Base-by-base conservation (phyloP, 2,888 invertebrate species). In the Tuta absoluta region DNA sequence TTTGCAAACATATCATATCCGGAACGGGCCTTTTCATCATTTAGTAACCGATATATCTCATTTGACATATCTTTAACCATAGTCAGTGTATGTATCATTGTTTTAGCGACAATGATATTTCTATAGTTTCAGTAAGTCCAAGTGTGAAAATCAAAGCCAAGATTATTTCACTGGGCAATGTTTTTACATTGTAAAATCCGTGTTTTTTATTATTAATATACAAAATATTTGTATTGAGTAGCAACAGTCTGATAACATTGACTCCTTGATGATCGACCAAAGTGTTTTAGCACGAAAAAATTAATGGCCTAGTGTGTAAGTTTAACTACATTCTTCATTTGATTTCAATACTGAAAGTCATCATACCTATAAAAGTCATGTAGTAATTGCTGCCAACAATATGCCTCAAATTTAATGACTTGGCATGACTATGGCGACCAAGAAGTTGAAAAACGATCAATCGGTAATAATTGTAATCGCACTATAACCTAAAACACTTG, bases 211-310 rank as follows among this genome's bases (percentile, higher is more conserved):
- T 7, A n/a, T 45, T 45, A 1, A 12, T 1, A 14, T 41, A 41
- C 41, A 41, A 41, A 41, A 41, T 41, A 41, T 41, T 41, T 41
- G 41, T 41, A 41, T 41, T 14, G 12, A 41, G 41, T 41, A 41
- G 14, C 14, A 41, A 1, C 14, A 41, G 41, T 41, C 41, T 41
- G 41, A 41, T 41, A 41, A 41, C 14, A 41, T 41, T 41, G 41
- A 41, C 41, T 41, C 12, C 3, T 14, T 41, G 28, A 12, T 14
- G 12, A 45, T 45, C 45, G 45, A 45, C 45, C 45, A 45, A 37
- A 37, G 45, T 17, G 45, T 17, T 17, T 45, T 45, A 17, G 45
- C 17, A n/a, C 17, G 14, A 14, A 41, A 45, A 45, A 4, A 45
- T 45, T 33, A 33, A 5, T 33, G 33, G 33, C 33, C 45, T 7